These are phyloP conservation scores for Chionis minor DNA, from an alignment of 2,113 vertebrate species.

Conservation along the genomic window DNA sequence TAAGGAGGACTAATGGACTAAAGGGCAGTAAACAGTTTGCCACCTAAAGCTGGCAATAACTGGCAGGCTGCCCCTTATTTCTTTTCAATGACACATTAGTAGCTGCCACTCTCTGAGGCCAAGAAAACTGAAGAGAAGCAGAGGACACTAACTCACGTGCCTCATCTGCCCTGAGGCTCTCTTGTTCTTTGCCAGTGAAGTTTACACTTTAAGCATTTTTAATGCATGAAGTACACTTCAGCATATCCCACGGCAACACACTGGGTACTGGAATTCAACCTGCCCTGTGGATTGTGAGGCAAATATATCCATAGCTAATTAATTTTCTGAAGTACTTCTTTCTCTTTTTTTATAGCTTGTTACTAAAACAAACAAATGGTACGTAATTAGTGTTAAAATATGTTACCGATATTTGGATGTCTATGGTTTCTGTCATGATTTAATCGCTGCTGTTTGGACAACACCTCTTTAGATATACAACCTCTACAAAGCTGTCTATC, in stretches of 20 bases:
- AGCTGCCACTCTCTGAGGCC: neutral
- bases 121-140: neutral
- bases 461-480: neutral
- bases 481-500: no score
- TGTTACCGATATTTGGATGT: neutral
- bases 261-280: neutral
- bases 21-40: neutral
- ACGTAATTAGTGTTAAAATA: neutral
- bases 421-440: neutral
- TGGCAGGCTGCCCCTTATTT: neutral
- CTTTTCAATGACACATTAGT: neutral
- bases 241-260: neutral
- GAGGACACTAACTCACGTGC: neutral
- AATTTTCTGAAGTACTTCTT: neutral
- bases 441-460: neutral
- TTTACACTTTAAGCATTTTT: neutral
- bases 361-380: neutral
- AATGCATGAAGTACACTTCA: neutral
- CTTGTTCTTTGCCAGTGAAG: neutral
- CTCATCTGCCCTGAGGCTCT: neutral
- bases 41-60: neutral
- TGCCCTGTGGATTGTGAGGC: neutral
- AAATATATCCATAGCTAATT: neutral
- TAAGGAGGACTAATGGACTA: neutral
- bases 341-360: neutral